A percentile compares a stretch with the other conserved stretches of the same genome.
Evolutionary conservation across 2,888 invertebrate genomes (phyloP).

Genomic region (Thumatha senex): DNA sequence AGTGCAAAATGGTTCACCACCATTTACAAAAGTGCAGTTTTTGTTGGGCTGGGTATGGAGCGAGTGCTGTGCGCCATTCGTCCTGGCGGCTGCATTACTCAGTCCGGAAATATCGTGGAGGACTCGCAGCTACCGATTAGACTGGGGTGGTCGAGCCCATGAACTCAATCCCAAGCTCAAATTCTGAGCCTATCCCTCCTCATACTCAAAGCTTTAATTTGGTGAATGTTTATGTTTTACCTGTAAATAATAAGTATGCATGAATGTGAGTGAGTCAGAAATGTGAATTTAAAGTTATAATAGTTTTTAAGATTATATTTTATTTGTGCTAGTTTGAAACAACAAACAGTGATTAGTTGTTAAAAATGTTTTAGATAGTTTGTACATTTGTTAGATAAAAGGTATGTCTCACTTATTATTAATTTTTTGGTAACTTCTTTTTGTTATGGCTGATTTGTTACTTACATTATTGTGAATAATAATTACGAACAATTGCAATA

Average conservation of each 20-base stretch:
- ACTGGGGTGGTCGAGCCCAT: slow-evolving; percentile 98
- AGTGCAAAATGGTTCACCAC: slow-evolving; percentile 95
- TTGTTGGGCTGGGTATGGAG: slow-evolving; percentile 97
- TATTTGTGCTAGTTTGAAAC: slow-evolving; percentile 48
- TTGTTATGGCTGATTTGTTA: slow-evolving; percentile 30
- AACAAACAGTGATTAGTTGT: slow-evolving; percentile 50
- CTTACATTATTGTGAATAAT: slow-evolving; percentile 13
- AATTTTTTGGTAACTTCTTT: slow-evolving; percentile 45
- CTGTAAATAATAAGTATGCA: slow-evolving; percentile 37
- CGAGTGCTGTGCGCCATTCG: slow-evolving; percentile 94
- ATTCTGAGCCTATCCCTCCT: slow-evolving; percentile 71
- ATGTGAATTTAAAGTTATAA: slow-evolving; percentile 51
- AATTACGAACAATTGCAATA: slow-evolving; percentile 10
- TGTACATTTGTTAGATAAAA: slow-evolving; percentile 60
- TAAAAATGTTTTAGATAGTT: slow-evolving; percentile 76
- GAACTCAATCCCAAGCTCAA: slow-evolving; percentile 91
- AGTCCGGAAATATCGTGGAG: slow-evolving; percentile 97
- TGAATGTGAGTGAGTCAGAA: slow-evolving; percentile 27
- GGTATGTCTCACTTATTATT: slow-evolving; percentile 35
- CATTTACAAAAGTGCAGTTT: slow-evolving; percentile 97
- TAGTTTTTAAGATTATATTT: slow-evolving; percentile 67
- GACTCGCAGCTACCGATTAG: slow-evolving; percentile 93
- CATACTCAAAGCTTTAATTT: slow-evolving; percentile 72
- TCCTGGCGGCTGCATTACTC: slow-evolving; percentile 93
- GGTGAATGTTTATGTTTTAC: slow-evolving; percentile 50